A percentile compares a stretch with the other conserved stretches of the same genome.
Evolutionary conservation across 1,140 invertebrate genomes (phyloP).

Genomic region (Philopotamus ludificatus): DNA sequence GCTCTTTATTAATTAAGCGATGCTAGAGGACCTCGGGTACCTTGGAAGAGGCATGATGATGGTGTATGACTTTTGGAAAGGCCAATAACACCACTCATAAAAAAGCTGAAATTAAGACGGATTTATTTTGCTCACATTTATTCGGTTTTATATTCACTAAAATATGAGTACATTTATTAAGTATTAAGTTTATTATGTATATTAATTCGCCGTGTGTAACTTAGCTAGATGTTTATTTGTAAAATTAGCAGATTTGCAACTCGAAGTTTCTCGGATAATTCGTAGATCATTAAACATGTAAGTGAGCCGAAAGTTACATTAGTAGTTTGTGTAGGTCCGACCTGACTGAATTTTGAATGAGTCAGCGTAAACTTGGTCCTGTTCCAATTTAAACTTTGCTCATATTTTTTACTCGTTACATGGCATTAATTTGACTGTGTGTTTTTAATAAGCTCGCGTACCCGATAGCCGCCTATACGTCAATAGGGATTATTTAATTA

Average conservation of each 20-base stretch:
- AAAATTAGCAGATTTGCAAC: not conserved
- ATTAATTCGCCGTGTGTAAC: too few species aligned
- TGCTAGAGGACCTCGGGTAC: not conserved
- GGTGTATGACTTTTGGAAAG: not conserved
- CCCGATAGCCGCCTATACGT: not conserved
- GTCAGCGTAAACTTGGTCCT: too few species aligned
- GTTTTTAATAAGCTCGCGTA: too few species aligned
- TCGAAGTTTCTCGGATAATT: not conserved
- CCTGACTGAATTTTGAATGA: not conserved
- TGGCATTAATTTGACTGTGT: too few species aligned
- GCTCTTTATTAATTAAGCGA: conserved; percentile 36
- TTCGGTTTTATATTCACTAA: conserved; percentile 20
- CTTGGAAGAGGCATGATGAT: not conserved
- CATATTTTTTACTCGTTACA: too few species aligned
- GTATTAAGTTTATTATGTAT: too few species aligned
- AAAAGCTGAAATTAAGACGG: conserved; percentile 36
- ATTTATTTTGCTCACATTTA: conserved; percentile 35
- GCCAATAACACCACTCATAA: conserved; percentile 10
- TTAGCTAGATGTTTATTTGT: too few species aligned
- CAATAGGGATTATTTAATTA: conserved; percentile 22
- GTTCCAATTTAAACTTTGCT: too few species aligned
- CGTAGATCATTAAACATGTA: not conserved
- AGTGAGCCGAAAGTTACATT: not conserved
- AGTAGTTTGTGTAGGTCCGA: not conserved
- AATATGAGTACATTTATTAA: not conserved